Percentiles rank a stretch among this genome's conserved stretches.
phyloP scores from a whole-genome alignment of 2,797 vertebrate genomes.

The Chelonia mydas region DNA sequence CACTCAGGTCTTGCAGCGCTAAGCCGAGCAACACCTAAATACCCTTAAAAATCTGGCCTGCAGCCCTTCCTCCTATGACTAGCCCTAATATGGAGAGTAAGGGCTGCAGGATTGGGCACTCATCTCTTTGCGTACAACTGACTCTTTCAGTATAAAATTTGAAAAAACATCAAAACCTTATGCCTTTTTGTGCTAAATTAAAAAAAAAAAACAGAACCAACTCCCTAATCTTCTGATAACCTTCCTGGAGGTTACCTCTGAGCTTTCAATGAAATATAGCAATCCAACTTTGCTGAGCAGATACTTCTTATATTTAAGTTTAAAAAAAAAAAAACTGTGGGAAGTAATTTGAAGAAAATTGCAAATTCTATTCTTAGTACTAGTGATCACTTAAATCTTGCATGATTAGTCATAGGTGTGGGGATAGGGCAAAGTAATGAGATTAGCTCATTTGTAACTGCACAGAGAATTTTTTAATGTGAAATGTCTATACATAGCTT shows the following conservation, averaged over 20 bases:
- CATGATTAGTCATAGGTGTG: slow-evolving; percentile 28
- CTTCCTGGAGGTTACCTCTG: background rate
- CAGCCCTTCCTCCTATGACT: background rate
- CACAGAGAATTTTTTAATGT: background rate
- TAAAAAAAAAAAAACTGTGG: background rate
- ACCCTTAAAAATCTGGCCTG: background rate
- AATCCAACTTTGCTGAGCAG: background rate
- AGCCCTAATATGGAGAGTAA: slow-evolving; percentile 19
- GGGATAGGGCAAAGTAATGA: background rate
- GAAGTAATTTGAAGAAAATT: slow-evolving; percentile 42
- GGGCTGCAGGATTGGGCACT: background rate
- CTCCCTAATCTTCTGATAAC: background rate
- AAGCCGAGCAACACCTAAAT: background rate
- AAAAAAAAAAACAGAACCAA: background rate
- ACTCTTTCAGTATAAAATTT: background rate
- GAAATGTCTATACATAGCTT: background rate
- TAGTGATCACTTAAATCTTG: slow-evolving; percentile 6
- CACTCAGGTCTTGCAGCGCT: background rate
- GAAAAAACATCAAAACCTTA: background rate
- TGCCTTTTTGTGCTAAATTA: background rate
- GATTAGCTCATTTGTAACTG: slow-evolving; percentile 17
- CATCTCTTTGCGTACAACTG: background rate
- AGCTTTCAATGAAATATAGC: background rate
- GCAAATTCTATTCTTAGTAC: background rate
- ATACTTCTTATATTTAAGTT: background rate